Conservation (phyloP, 1,140 invertebrate species). For the Aphis gossypii region DNA sequence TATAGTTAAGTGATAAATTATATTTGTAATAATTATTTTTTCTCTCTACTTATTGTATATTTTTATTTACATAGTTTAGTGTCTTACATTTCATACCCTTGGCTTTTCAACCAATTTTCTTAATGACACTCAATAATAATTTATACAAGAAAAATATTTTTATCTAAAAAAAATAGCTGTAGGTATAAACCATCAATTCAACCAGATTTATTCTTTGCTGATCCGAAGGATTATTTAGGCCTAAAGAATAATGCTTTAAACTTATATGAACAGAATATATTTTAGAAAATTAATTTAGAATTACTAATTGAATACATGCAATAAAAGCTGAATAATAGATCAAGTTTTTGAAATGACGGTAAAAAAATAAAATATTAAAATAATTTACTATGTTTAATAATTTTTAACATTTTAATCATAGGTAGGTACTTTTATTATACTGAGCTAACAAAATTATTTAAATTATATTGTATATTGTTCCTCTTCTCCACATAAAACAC, state of each 20-base stretch:
- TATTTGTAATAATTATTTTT: background rate
- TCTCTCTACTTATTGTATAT: background rate
- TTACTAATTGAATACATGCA: background rate
- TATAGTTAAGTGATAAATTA: background rate
- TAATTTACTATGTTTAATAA: background rate
- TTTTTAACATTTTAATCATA: background rate
- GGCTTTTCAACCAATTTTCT: background rate
- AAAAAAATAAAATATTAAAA: background rate
- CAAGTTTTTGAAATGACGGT: too few relatives aligned
- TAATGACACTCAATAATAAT: background rate
- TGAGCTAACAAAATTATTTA: background rate
- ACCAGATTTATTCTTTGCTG: background rate
- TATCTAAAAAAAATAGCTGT: background rate
- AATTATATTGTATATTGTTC: background rate
- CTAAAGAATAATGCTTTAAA: background rate
- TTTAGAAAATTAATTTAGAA: background rate
- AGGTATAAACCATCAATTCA: background rate
- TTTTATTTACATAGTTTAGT: background rate
- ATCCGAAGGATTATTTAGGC: background rate
- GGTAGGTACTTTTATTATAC: too few relatives aligned
- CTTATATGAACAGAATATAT: background rate
- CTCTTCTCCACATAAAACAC: background rate
- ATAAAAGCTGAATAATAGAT: background rate
- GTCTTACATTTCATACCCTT: background rate
- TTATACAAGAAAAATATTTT: background rate